phyloP scores from a whole-genome alignment of 2,113 vertebrate species.

The Halichoeres trimaculatus region DNA sequence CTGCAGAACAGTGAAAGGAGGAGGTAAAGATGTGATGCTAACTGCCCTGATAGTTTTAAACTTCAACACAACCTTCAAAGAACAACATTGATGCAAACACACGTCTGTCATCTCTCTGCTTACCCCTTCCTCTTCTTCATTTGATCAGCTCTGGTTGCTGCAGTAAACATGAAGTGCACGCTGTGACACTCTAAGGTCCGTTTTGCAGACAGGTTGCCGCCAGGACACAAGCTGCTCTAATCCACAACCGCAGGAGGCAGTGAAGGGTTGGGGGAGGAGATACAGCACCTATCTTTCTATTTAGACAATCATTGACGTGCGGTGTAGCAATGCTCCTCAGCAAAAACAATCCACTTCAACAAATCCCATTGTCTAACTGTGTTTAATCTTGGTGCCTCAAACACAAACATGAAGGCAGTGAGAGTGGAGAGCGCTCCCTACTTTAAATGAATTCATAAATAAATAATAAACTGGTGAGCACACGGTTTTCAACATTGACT shows the following conservation, averaged over 20 bases:
- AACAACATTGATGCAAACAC: not conserved
- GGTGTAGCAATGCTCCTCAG: not conserved
- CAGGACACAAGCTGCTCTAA: slow-evolving; percentile 21
- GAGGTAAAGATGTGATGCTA: not conserved
- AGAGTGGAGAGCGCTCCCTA: not conserved
- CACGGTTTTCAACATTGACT: not conserved
- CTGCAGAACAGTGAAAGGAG: not conserved
- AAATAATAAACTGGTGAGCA: not conserved
- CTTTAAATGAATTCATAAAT: not conserved
- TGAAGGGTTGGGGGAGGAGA: slow-evolving; percentile 5
- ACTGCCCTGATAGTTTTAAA: no score
- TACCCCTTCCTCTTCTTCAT: slow-evolving; percentile 51
- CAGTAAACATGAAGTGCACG: not conserved
- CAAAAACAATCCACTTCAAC: not conserved
- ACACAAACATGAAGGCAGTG: not conserved
- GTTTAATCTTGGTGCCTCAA: slow-evolving; percentile 1
- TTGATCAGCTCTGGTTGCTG: not conserved
- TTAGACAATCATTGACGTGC: slow-evolving; percentile 34
- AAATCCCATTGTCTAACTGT: not conserved
- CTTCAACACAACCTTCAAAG: not conserved
- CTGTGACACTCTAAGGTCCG: slow-evolving; percentile 15
- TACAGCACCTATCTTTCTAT: not conserved
- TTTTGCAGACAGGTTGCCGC: slow-evolving; percentile 17
- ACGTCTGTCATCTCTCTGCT: not conserved
- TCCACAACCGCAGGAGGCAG: slow-evolving; percentile 29